phyloP scores from a whole-genome alignment of 2,888 invertebrate species.

The Cryptocephalus moraei region DNA sequence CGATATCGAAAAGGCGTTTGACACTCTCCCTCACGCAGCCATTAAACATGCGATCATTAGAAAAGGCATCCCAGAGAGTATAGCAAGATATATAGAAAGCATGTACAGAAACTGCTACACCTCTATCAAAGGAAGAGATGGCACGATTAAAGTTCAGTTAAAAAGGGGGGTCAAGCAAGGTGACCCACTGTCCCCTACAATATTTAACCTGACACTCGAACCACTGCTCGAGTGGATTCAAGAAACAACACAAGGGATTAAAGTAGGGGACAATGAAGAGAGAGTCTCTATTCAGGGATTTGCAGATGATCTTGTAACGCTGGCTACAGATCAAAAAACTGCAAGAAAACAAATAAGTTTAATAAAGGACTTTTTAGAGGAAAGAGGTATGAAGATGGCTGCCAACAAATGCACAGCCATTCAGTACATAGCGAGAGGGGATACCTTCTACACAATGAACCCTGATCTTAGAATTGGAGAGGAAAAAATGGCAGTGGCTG shows the following conservation, averaged over 20 bases:
- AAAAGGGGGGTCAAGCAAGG: constrained; percentile 32
- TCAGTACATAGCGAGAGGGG: constrained; percentile 18
- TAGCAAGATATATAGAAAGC: constrained; percentile 9
- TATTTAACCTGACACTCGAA: constrained; percentile 29
- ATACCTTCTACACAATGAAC: no score
- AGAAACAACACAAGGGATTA: constrained; percentile 13
- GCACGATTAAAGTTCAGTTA: constrained; percentile 11
- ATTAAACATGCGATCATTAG: constrained; percentile 22
- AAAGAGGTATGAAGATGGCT: constrained; percentile 20
- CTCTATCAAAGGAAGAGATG: not conserved
- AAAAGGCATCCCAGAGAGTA: constrained; percentile 24
- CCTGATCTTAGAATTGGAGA: no score
- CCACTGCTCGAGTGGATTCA: no score
- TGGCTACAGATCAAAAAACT: constrained; percentile 22
- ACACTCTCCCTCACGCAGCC: constrained; percentile 21
- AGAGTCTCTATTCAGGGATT: constrained; percentile 27
- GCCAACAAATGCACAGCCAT: constrained; percentile 9
- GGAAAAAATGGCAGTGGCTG: no score
- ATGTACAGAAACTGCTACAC: constrained; percentile 2
- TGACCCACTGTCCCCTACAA: constrained; percentile 28
- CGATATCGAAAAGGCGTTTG: constrained; percentile 37
- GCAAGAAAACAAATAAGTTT: constrained; percentile 20
- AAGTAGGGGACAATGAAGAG: constrained; percentile 3
- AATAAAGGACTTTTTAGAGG: constrained; percentile 17
- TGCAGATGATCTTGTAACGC: constrained; percentile 32